Evolutionary conservation across 2,888 invertebrate species (phyloP), one percentile per base, ranked within the genome.

Genomic region (Melanchra persicariae): DNA sequence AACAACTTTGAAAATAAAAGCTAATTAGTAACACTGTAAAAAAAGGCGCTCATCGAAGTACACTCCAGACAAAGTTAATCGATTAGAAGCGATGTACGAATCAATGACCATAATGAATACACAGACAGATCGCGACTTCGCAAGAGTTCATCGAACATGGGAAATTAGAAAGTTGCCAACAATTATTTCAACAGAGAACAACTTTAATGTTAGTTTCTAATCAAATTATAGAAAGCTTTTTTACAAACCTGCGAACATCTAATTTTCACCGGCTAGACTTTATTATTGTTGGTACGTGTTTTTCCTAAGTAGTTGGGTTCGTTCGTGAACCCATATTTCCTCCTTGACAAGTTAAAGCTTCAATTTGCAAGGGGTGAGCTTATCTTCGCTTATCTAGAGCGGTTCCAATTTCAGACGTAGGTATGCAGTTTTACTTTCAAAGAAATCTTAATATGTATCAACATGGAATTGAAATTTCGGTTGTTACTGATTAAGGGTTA

Each of bases 31-130:
- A 76, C 22, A 15, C 5, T 37, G n/a, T n/a, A n/a, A n/a, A 59
- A 47, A 77, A 58, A 24, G 12, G 6, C 12, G 10, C 10, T 34
- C 30, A 40, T 40, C 24, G 15, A 34, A 52, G 40, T 17, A 22
- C 61, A 62, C 45, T 54, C 30, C 19, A 40, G 45, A 59, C 17
- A 40, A 24, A 59, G 40, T 49, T 64, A 72, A 72, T 79, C 54
- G 54, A 75, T 54, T 55, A 55, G 54, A 59, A 73, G 30, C 49
- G 37, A 60, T 30, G 49, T 49, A 59, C 34, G 49, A 72, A 79
- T 63, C 51, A 55, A 58, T 52, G 51, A 61, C 57, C 61, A n/a
- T 65, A 79, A 64, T 76, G 43, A 76, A 76, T 79, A 55, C 59
- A 76, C 45, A 55, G 64, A 76, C 45, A 30, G 51, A 63, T 79